Base-by-base conservation (phyloP, 2,797 vertebrate species). In the Coracias cyanogaster region DNA sequence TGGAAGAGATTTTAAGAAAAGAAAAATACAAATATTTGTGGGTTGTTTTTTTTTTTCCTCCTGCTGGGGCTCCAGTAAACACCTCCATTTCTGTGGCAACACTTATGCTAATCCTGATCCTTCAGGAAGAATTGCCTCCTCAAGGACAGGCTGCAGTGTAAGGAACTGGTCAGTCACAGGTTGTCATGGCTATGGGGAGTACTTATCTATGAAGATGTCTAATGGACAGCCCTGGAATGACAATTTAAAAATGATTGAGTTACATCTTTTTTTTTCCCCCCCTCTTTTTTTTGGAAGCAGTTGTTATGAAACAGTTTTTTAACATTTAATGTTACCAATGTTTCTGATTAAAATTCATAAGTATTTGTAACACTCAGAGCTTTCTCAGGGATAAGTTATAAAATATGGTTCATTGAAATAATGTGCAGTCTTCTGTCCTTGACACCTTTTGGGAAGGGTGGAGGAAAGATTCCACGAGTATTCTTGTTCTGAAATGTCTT, bases 21-120 rank as follows among this genome's bases (percentile, higher is more conserved):
- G 57, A 71, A 84, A 89, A 71, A 60, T 71, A 87, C 35, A 90
- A 93, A 82, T 92, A 90, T 93, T 95, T 94, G 82, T 89, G n/a
- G 87, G 28, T 46, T 46, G 45, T 46, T 46, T 16, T n/a, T 4
- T 9, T 15, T 21, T 29, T 8, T 31, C 55, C 93, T 89, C 64
- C 80, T 89, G 33, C 77, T 70, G 66, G 33, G 33, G 18, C 58
- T 89, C 48, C 71, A 80, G 67, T 95, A 95, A 94, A 89, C 39
- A n/a, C 17, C 67, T 25, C 18, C 10, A 67, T 81, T 77, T 72
- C 74, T 90, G 81, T 90, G 83, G 54, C 71, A 84, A 60, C 78
- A 57, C 48, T 94, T 78, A 43, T 69, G 58, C 66, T 95, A 49
- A 76, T 88, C 46, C n/a, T 85, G 87, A 60, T 66, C 1, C 2